Evolutionary conservation across 2,888 invertebrate species (phyloP), one percentile per base, ranked within the genome.

Genomic region (Hipparchia semele): DNA sequence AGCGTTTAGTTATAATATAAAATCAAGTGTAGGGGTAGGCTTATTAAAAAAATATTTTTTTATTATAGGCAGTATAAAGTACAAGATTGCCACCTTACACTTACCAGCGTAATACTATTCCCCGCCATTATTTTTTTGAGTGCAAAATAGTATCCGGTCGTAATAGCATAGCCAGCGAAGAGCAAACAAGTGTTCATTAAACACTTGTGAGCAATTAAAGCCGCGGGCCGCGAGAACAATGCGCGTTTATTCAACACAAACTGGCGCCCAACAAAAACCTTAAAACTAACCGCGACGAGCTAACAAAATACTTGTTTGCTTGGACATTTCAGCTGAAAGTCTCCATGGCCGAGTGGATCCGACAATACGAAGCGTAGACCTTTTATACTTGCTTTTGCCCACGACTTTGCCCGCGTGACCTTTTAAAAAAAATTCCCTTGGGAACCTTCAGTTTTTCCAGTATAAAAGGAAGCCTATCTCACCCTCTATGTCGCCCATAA

Each of bases 181-280:
- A 84, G 80, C 74, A 84, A 86, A 87, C 86, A 86, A 86, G 84
- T 86, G 84, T 87, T 89, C 87, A 87, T 89, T 90, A 88, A 88
- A 87, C 87, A 87, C 88, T 89, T 88, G 83, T 86, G 85, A 83
- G 83, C 88, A 88, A 89, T 89, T 88, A 87, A 83, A 83, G 81
- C 81, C 80, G 78, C 83, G 80, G 83, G 79, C 82, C 81, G 76
- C 84, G 82, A 81, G 84, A 86, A 86, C 86, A 88, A 84, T 85
- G 83, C 81, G 79, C 84, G 84, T 84, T 87, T 68, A 74, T 75
- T 76, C 74, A 75, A 73, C 73, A 70, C 75, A 72, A 74, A 70
- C 70, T 76, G 70, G 68, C 61, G 61, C 74, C 72, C 66, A 73
- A 75, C 73, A 70, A 67, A 72, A 71, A 71, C 69, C 69, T 68